phyloP scores from a whole-genome alignment of 2,113 vertebrate species.

The Orycteropus afer region DNA sequence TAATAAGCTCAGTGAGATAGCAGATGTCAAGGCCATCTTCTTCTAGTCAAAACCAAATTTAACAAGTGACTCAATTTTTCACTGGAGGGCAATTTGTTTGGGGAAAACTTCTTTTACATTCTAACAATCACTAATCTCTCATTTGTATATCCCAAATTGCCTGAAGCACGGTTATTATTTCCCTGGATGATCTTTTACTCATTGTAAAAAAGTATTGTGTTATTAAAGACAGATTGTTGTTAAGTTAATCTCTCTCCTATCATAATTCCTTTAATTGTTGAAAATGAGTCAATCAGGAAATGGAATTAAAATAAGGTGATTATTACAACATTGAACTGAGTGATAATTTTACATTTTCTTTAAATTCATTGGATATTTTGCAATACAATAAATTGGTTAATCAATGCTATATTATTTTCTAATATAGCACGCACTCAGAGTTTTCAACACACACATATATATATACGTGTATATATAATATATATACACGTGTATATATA shows the following conservation, averaged over 20 bases:
- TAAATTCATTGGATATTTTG: not conserved
- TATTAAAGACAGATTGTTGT: conserved; percentile 78
- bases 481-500: too few relatives aligned
- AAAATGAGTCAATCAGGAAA: conserved; percentile 69
- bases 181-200: conserved; percentile 65
- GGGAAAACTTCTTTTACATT: conserved; percentile 51
- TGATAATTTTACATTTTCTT: conserved; percentile 7
- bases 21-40: conserved; percentile 75
- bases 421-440: not conserved
- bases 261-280: conserved; percentile 76
- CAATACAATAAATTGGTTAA: not conserved
- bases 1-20: conserved; percentile 58
- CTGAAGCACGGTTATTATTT: conserved; percentile 18
- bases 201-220: conserved; percentile 38
- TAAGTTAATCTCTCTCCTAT: conserved; percentile 60
- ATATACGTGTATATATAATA: too few relatives aligned
- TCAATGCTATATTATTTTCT: not conserved
- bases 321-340: conserved; percentile 41
- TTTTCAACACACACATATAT: too few relatives aligned
- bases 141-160: conserved; percentile 61
- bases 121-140: conserved; percentile 50
- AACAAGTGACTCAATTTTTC: conserved; percentile 68
- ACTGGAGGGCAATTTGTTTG: conserved; percentile 64
- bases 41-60: conserved; percentile 69
- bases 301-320: conserved; percentile 55